Evolutionary conservation across 2,113 vertebrate species (phyloP), one percentile per base, ranked within the genome.

Genomic region (Podarcis raffonei): DNA sequence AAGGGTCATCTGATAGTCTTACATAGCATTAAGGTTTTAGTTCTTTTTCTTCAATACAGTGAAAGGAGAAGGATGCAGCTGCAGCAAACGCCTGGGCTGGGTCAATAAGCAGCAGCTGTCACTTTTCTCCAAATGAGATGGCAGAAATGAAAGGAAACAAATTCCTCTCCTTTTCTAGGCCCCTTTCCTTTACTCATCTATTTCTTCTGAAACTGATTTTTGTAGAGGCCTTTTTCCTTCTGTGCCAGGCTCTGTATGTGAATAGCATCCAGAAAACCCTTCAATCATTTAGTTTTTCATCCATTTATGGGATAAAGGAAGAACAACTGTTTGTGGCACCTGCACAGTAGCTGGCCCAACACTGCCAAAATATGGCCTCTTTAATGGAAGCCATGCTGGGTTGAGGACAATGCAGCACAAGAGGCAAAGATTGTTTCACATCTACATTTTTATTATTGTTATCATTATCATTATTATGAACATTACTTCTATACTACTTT

Each of bases 61-160:
- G 0, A 53, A 18, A 84, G 76, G 30, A 92, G 91, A 94, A 91
- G 88, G 87, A 92, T 92, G 90, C 94, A 93, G 94, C 93, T 95
- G 94, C 48, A 35, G 62, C 39, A 35, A 62, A 22, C 22, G 32
- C 57, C 48, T 27, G 42, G 48, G 66, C 66, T 62, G 72, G 23
- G 23, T 68, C 88, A 16, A 35, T 32, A 72, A 86, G 78, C 86
- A 77, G 74, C 94, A 95, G 94, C 92, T 95, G 93, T 48, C 3
- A 0, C 0, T 88, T 79, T 85, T 84, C 84, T 87, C 71, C 74
- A 6, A 2, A 20, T 0, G 3, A 48, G 68, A 90, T 81, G 80
- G 90, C 88, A 89, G 92, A 89, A 92, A 81, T 11, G 42, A 84
- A 92, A 81, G 18, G 42, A 84, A 71, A 83, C 62, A 16, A 81